Evolutionary conservation across 1,140 invertebrate genomes (phyloP).

Genomic region (Tetramorium alpestre): DNA sequence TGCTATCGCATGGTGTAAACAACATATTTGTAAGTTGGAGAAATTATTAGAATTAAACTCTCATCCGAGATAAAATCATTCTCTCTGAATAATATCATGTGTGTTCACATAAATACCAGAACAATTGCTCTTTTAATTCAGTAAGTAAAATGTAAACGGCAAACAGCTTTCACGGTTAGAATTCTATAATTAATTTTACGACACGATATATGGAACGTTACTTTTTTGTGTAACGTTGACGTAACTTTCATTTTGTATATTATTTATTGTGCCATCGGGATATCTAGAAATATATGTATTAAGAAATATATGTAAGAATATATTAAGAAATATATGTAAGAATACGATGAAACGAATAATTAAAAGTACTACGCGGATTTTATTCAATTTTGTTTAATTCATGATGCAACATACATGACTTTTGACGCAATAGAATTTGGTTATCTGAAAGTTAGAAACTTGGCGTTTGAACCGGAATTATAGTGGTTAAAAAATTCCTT

Average conservation of each 20-base stretch:
- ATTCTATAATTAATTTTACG: conserved; percentile 8
- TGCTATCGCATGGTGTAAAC: background rate
- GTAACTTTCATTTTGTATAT: background rate
- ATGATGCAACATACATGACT: background rate
- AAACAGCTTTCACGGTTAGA: background rate
- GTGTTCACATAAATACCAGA: background rate
- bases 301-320: too few species aligned
- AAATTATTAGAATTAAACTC: conserved; percentile 12
- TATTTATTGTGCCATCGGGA: background rate
- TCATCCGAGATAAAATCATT: background rate
- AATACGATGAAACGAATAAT: background rate
- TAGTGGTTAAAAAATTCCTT: conserved; percentile 7
- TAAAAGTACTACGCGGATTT: background rate
- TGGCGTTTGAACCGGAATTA: conserved; percentile 1
- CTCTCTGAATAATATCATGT: background rate
- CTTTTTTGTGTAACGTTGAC: background rate
- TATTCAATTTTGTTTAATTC: background rate
- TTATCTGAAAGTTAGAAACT: conserved; percentile 23
- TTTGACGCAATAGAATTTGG: conserved; percentile 20
- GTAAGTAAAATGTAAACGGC: conserved; percentile 37
- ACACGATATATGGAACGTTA: background rate
- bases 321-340: background rate
- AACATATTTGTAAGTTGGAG: background rate
- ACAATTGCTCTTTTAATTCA: conserved; percentile 16
- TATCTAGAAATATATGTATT: background rate